These are phyloP conservation scores for Troides oblongomaculatus DNA, from an alignment of 2,888 invertebrate species.

Conservation along the genomic window DNA sequence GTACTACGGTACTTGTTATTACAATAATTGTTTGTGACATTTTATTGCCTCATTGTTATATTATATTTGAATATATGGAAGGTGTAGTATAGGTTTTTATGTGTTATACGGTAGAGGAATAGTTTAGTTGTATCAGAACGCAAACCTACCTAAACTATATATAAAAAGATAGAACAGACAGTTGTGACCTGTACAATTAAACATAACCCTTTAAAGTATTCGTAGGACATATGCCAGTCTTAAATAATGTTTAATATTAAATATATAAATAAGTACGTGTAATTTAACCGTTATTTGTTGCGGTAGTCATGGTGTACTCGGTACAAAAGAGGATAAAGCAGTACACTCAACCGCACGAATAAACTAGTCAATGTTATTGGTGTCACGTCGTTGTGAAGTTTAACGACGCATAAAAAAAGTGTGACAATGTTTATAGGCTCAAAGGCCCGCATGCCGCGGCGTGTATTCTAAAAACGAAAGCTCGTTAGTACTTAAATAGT, in stretches of 20 bases:
- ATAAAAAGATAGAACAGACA: too few species aligned
- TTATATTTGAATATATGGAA: too few species aligned
- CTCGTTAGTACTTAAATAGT: background rate
- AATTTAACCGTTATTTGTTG: background rate
- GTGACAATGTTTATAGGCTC: slow-evolving; percentile 9
- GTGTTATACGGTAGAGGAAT: too few species aligned
- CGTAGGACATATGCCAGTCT: too few species aligned
- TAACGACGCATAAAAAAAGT: slow-evolving; percentile 11
- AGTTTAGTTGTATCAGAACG: too few species aligned
- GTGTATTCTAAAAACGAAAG: slow-evolving; percentile 7
- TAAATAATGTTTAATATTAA: background rate
- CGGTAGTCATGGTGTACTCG: background rate
- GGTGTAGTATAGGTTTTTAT: too few species aligned
- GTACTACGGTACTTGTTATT: too few species aligned
- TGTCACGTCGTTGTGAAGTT: slow-evolving; percentile 8
- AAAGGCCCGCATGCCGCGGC: slow-evolving; percentile 16
- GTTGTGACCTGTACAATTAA: too few species aligned
- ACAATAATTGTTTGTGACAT: too few species aligned
- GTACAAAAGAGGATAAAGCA: background rate
- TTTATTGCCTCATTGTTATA: too few species aligned
- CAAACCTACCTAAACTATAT: too few species aligned
- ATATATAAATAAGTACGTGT: background rate
- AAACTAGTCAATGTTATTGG: background rate
- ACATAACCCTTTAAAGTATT: too few species aligned
- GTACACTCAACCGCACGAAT: slow-evolving; percentile 1